These are phyloP conservation scores for Melipona bicolor DNA, from an alignment of 2,888 invertebrate genomes.

Conservation along the genomic window DNA sequence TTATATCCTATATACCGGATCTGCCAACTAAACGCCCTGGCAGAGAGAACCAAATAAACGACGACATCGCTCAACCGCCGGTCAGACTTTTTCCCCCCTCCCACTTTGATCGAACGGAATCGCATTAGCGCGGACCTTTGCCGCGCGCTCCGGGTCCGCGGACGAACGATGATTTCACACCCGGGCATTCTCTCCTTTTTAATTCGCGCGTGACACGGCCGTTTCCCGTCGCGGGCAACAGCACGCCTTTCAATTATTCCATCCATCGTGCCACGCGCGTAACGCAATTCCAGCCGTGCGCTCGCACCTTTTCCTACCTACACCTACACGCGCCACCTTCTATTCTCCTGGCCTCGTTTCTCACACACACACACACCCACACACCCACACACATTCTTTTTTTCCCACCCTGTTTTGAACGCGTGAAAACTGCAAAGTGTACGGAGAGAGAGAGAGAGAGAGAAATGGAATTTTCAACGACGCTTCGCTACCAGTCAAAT, in stretches of 20 bases:
- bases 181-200: constrained; percentile 69
- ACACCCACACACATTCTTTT: neutral
- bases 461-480: constrained; percentile 69
- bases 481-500: constrained; percentile 63
- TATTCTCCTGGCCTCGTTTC: constrained; percentile 32
- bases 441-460: constrained; percentile 44
- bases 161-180: constrained; percentile 54
- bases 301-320: constrained; percentile 60
- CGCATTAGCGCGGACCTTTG: constrained; percentile 10
- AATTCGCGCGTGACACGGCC: constrained; percentile 76
- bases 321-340: constrained; percentile 19
- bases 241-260: constrained; percentile 78
- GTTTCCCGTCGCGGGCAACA: constrained; percentile 69
- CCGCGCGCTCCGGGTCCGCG: constrained; percentile 61
- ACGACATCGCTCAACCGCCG: too few species aligned
- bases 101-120: neutral
- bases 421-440: constrained; percentile 59
- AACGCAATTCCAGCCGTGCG: constrained; percentile 66
- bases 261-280: constrained; percentile 61
- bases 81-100: neutral
- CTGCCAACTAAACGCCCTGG: too few species aligned
- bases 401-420: constrained; percentile 16
- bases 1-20: too few species aligned
- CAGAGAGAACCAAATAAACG: too few species aligned
- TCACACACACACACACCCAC: neutral